phyloP scores from a whole-genome alignment of 1,140 invertebrate genomes.

The Sweltsa coloradensis region DNA sequence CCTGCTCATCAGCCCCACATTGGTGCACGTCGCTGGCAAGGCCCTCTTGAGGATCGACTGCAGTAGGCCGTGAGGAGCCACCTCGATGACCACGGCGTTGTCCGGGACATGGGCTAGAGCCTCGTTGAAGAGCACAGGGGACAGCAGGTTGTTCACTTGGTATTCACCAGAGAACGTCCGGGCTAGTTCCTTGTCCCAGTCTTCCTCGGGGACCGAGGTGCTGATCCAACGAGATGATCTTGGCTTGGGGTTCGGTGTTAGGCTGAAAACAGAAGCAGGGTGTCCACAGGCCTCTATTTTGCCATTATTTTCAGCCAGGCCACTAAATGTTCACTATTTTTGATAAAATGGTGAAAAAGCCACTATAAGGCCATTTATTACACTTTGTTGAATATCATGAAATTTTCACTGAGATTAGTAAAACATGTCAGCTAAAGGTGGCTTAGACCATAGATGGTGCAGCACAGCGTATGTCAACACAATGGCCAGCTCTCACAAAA shows the following conservation, averaged over 20 bases:
- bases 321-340: too few relatives aligned
- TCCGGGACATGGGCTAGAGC: conserved; percentile 41
- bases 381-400: too few relatives aligned
- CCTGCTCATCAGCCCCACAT: conserved; percentile 41
- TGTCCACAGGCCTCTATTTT: too few relatives aligned
- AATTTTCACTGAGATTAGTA: too few relatives aligned
- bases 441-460: too few relatives aligned
- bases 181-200: conserved; percentile 36
- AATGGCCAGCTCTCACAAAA: too few relatives aligned
- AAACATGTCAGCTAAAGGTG: too few relatives aligned
- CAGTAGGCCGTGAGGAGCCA: conserved; percentile 43
- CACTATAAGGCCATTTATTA: too few relatives aligned
- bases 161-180: conserved; percentile 42
- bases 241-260: conserved; percentile 32
- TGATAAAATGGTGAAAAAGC: too few relatives aligned
- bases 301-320: too few relatives aligned
- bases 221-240: conserved; percentile 41
- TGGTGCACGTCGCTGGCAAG: conserved; percentile 30
- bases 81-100: conserved; percentile 43
- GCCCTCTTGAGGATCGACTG: conserved; percentile 42
- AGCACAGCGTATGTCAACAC: too few relatives aligned
- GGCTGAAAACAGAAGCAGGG: conserved; percentile 21
- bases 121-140: conserved; percentile 39
- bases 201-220: conserved; percentile 38
- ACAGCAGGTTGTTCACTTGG: conserved; percentile 47